These are phyloP conservation scores for Platycercus adscitus DNA, from an alignment of 2,113 vertebrate genomes.

Conservation along the genomic window DNA sequence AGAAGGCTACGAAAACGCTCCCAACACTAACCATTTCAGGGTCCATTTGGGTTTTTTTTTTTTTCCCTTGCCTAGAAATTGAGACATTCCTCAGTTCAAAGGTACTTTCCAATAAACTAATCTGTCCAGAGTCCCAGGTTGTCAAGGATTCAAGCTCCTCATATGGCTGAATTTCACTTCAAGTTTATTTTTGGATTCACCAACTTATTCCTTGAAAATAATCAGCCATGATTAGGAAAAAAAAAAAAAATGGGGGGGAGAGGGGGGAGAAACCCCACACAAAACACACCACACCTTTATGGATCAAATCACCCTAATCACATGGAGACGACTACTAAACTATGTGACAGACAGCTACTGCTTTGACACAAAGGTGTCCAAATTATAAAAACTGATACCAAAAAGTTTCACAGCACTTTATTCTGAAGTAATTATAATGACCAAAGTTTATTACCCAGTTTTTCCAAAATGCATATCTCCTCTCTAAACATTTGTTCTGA, in stretches of 20 bases:
- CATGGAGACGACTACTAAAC: background rate
- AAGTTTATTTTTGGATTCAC: background rate
- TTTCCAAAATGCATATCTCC: background rate
- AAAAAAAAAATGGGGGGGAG: background rate
- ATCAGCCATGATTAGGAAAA: background rate
- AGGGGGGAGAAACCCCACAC: background rate
- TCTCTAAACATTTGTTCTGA: background rate
- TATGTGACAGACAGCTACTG: background rate
- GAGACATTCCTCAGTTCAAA: background rate
- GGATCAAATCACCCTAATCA: background rate
- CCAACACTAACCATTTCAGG: background rate
- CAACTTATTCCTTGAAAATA: background rate
- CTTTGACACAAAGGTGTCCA: background rate
- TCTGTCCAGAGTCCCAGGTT: background rate
- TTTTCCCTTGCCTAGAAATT: background rate
- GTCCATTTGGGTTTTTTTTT: background rate
- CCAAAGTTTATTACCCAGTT: background rate
- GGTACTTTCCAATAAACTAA: background rate
- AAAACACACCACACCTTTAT: background rate
- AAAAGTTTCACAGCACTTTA: background rate
- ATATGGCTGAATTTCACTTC: background rate
- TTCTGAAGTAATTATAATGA: background rate
- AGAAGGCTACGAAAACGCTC: background rate
- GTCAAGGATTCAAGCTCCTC: background rate
- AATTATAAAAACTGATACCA: background rate